A percentile compares a stretch with the other conserved stretches of the same genome.
phyloP scores from a whole-genome alignment of 2,797 vertebrate species.

The Sebastolobus altivelis region DNA sequence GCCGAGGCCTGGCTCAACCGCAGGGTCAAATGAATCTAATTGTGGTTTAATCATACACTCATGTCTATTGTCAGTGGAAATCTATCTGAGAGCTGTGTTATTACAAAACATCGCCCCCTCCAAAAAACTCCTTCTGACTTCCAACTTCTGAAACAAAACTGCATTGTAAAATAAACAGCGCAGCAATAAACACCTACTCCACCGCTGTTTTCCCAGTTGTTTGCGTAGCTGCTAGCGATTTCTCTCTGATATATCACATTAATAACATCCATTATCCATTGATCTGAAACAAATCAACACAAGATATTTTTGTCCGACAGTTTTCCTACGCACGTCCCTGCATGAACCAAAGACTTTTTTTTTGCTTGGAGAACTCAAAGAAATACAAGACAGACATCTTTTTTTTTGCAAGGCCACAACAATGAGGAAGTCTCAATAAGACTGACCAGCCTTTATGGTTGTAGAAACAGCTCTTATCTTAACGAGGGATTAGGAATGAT shows the following conservation, averaged over 20 bases:
- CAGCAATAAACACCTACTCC: slow-evolving; percentile 65
- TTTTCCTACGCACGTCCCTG: slow-evolving; percentile 16
- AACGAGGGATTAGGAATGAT: slow-evolving; percentile 67
- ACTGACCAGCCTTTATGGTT: slow-evolving; percentile 55
- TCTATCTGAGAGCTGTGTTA: slow-evolving; percentile 61
- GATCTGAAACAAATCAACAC: slow-evolving; percentile 59
- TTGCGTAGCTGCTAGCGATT: slow-evolving; percentile 65
- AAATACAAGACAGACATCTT: slow-evolving; percentile 1
- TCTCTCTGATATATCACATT: slow-evolving; percentile 51
- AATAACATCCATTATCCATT: slow-evolving; percentile 62
- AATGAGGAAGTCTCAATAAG: slow-evolving; percentile 35
- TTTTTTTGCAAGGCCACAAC: slow-evolving; percentile 9
- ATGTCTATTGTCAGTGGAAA: slow-evolving; percentile 68
- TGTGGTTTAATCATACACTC: slow-evolving; percentile 63
- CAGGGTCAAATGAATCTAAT: slow-evolving; percentile 65
- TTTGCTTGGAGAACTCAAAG: slow-evolving; percentile 3
- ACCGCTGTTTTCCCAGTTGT: slow-evolving; percentile 41
- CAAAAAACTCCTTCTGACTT: slow-evolving; percentile 36
- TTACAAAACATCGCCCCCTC: slow-evolving; percentile 28
- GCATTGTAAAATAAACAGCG: slow-evolving; percentile 58
- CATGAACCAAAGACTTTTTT: slow-evolving; percentile 22
- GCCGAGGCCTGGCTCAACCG: slow-evolving; percentile 37
- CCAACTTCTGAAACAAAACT: slow-evolving; percentile 57
- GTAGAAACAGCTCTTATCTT: slow-evolving; percentile 71
- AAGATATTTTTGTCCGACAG: slow-evolving; percentile 29